Evolutionary conservation across 2,113 vertebrate species (phyloP), one percentile per base, ranked within the genome.

Genomic region (Nycticebus coucang): DNA sequence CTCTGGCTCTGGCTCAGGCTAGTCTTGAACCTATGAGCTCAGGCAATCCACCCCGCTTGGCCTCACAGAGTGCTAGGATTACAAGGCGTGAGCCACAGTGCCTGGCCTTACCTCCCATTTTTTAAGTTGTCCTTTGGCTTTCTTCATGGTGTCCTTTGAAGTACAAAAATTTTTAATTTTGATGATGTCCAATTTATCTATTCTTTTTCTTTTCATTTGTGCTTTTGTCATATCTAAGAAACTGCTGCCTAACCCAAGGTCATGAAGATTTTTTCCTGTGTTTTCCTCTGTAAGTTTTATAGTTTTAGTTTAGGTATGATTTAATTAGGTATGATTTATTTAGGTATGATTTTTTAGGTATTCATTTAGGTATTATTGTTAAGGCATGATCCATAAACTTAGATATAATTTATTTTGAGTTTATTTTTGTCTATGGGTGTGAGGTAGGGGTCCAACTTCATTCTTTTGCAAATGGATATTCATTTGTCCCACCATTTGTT

Each of bases 191-290:
- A 41, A 37, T 57, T 66, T 68, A 81, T 37, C 41, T 84, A 26
- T 13, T 81, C 45, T 79, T 83, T 81, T 80, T 75, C 68, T 78
- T 93, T 59, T 80, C 13, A 80, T n/a, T 87, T 81, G 45, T 74
- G 60, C 18, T 62, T 92, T 87, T 74, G 26, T 84, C 55, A 30
- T 41, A 37, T 4, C 28, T 91, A 59, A 96, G 91, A 84, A 83
- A 87, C 26, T 10, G 6, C 57, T 80, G 17, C 26, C 53, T 12
- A 81, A 86, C 1, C 19, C 81, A 79, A 74, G 15, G n/a, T 64
- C 19, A 45, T n/a, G 15, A 90, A 69, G 77, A 72, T 84, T 79
- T 53, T 30, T 19, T 88, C 53, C 28, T 22, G 5, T 41, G 30
- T 82, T 75, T 50, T 41, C 3, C 9, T 30, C 26, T 45, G 45